These are phyloP conservation scores for Lepidiolamprologus cunningtoni DNA, from an alignment of 2,113 vertebrate species.

Conservation along the genomic window DNA sequence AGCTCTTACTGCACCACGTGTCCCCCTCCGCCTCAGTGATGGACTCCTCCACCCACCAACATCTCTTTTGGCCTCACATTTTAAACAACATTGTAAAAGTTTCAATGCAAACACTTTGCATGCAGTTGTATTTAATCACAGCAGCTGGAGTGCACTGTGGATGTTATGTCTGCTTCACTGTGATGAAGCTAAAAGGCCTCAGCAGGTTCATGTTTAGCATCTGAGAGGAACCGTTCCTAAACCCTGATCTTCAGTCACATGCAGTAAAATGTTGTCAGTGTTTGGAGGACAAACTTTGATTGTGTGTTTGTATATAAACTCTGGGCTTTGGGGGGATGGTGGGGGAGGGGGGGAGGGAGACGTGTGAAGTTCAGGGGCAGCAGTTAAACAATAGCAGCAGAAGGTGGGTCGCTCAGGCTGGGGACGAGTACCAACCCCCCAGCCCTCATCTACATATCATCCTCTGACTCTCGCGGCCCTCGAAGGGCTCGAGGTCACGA, in stretches of 20 bases:
- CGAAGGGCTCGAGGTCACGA: slow-evolving; percentile 46
- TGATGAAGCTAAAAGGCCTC: not conserved
- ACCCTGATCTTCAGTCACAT: not conserved
- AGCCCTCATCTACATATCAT: slow-evolving; percentile 38
- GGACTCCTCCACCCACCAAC: not conserved
- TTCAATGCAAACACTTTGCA: not conserved
- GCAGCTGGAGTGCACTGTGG: accelerated
- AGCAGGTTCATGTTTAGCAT: not conserved
- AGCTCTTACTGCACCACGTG: not conserved
- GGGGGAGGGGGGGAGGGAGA: not conserved
- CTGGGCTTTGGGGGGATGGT: not conserved
- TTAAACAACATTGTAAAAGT: not conserved
- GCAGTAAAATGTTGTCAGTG: accelerated
- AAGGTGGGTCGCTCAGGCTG: not conserved
- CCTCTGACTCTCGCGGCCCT: slow-evolving; percentile 64
- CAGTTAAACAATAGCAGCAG: slow-evolving; percentile 44
- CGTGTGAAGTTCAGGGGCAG: slow-evolving; percentile 64
- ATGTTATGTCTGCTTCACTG: not conserved
- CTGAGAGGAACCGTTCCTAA: not conserved
- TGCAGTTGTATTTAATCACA: not conserved
- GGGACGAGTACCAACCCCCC: slow-evolving; percentile 32
- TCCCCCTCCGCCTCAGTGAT: accelerated
- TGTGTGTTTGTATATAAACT: not conserved
- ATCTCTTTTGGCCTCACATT: not conserved
- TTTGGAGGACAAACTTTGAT: not conserved